These are phyloP conservation scores for Onthophagus taurus DNA, from an alignment of 1,140 invertebrate species.

Conservation along the genomic window DNA sequence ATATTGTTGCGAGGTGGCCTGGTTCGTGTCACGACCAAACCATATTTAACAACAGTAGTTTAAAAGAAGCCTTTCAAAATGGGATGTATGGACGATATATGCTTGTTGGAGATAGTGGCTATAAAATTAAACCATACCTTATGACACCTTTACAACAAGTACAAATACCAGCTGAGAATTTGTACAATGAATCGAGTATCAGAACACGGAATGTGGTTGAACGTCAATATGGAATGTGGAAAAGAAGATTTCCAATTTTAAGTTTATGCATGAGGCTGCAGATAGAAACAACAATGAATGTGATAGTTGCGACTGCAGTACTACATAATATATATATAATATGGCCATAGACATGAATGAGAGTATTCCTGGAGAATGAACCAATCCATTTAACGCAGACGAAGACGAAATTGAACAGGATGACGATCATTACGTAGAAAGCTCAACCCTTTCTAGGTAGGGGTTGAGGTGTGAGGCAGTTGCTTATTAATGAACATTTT, in stretches of 20 bases:
- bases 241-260: conserved; percentile 35
- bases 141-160: conserved; percentile 9
- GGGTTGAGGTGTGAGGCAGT: too few relatives aligned
- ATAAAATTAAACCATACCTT: conserved; percentile 12
- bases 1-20: conserved; percentile 37
- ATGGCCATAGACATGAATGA: conserved; percentile 21
- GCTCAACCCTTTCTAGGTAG: too few relatives aligned
- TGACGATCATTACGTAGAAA: too few relatives aligned
- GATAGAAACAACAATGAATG: conserved; percentile 21
- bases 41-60: conserved; percentile 24
- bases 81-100: conserved; percentile 3
- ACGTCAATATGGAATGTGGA: conserved; percentile 34
- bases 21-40: conserved; percentile 32
- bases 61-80: conserved; percentile 13
- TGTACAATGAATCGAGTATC: conserved; percentile 24
- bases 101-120: conserved; percentile 15
- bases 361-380: neutral
- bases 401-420: too few relatives aligned
- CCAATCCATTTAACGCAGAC: too few relatives aligned
- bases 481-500: too few relatives aligned
- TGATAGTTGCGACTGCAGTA: conserved; percentile 34
- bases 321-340: conserved; percentile 40
- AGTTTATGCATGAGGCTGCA: conserved; percentile 25
- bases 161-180: conserved; percentile 8
- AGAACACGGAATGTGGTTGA: conserved; percentile 37